phyloP scores from a whole-genome alignment of 2,797 vertebrate genomes.

The Peromyscus melanophrys region DNA sequence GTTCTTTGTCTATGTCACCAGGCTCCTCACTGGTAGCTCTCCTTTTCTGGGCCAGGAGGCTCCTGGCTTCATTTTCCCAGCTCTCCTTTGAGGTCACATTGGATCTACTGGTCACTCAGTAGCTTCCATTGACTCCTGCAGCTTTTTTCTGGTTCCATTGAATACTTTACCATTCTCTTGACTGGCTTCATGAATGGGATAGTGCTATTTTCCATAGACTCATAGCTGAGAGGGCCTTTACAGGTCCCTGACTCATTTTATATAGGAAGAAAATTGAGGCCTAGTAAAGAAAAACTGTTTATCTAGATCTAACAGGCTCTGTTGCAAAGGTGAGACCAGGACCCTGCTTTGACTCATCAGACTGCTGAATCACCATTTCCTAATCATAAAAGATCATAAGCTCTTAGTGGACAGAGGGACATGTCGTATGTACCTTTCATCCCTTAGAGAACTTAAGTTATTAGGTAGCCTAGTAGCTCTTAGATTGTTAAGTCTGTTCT shows the following conservation, averaged over 20 bases:
- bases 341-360: background rate
- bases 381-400: background rate
- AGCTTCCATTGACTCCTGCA: slow-evolving; percentile 41
- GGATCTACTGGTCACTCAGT: slow-evolving; percentile 21
- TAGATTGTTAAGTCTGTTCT: slow-evolving; percentile 15
- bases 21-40: slow-evolving; percentile 38
- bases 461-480: background rate
- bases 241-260: slow-evolving; percentile 47
- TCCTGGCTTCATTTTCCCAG: slow-evolving; percentile 60
- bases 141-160: slow-evolving; percentile 59
- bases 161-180: slow-evolving; percentile 10
- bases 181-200: background rate
- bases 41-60: slow-evolving; percentile 43
- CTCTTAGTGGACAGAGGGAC: background rate
- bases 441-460: background rate
- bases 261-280: background rate
- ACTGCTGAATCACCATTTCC: background rate
- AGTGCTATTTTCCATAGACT: slow-evolving; percentile 61
- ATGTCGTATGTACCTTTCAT: background rate
- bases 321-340: background rate
- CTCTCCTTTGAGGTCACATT: background rate
- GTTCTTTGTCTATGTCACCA: background rate
- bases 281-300: slow-evolving; percentile 49
- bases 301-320: background rate
- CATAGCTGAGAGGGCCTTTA: background rate